Evolutionary conservation across 2,113 vertebrate genomes (phyloP).

Genomic region (Paedocypris sp.): DNA sequence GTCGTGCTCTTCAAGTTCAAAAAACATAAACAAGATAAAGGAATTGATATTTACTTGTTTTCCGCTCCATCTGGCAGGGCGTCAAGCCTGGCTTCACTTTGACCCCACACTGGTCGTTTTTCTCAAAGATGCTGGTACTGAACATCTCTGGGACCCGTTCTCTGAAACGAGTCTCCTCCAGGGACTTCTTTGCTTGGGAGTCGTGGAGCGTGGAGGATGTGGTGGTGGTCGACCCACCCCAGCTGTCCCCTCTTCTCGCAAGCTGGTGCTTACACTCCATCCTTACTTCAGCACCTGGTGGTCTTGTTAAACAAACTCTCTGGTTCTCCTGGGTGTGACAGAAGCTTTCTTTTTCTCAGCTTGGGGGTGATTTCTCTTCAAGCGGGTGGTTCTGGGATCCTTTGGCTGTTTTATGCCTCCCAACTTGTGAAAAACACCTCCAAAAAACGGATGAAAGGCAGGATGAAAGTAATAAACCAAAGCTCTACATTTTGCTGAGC

Average conservation of each 20-base stretch:
- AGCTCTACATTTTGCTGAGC: not conserved
- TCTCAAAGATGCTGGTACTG: slow-evolving; percentile 46
- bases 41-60: slow-evolving; percentile 59
- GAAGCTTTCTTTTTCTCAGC: not conserved
- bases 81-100: slow-evolving; percentile 39
- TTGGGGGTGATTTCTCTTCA: not conserved
- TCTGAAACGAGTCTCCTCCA: too few species aligned
- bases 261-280: slow-evolving; percentile 52
- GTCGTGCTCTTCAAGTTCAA: not conserved
- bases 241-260: slow-evolving; percentile 55
- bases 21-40: not conserved
- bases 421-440: not conserved
- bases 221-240: slow-evolving; percentile 11
- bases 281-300: not conserved
- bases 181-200: not conserved
- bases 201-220: not conserved
- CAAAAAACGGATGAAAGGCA: not conserved
- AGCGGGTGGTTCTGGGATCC: not conserved
- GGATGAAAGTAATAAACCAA: not conserved
- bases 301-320: not conserved
- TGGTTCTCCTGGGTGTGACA: not conserved
- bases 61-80: slow-evolving; percentile 40
- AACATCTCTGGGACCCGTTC: too few species aligned
- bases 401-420: not conserved
- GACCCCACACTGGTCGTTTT: slow-evolving; percentile 35